Evolutionary conservation across 1,140 invertebrate genomes (phyloP), one percentile per base, ranked within the genome.

Genomic region (Phthorimaea operculella): DNA sequence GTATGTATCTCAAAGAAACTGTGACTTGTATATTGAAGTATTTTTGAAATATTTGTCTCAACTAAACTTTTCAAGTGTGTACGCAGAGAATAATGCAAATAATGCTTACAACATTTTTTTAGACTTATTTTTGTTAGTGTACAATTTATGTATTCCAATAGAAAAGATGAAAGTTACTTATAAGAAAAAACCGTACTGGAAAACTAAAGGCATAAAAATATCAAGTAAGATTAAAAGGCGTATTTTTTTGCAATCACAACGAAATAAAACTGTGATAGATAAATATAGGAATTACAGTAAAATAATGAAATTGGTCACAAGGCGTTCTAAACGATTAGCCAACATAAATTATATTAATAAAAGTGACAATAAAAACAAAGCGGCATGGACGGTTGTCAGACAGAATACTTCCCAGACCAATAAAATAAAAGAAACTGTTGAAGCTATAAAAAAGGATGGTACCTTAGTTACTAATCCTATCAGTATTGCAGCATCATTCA

Each of bases 41-140:
- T 54, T 54, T 48, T 9, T 54, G n/a, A 54, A 55, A 54, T 54
- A 54, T 15, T 33, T 54, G n/a, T 54, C 53, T 12, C 44, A 54
- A 17, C 10, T 54, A 9, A 48, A 6, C 9, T 54, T 54, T 36
- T 16, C 44, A 1, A 10, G 44, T 17, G 44, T 54, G 10, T 54
- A 42, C 15, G 17, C 11, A n/a, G 2, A 39, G 11, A 39, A 1
- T 10, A 48, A 50, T 28, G 10, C 28, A 39, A 50, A 51, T 21
- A 21, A 21, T 28, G 54, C 33, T 9, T 50, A 55, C 11, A n/a
- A 47, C 3, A 16, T 2, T 14, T 55, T 55, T 33, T 21, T 42
- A n/a, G 48, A 55, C 1, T 21, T 4, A 5, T 55, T 51, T 28
- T 42, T 1, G 36, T 15, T 55, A 0, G n/a, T 55, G 18, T 55